phyloP scores from a whole-genome alignment of 2,113 vertebrate genomes.

The Eurystomus gularis region DNA sequence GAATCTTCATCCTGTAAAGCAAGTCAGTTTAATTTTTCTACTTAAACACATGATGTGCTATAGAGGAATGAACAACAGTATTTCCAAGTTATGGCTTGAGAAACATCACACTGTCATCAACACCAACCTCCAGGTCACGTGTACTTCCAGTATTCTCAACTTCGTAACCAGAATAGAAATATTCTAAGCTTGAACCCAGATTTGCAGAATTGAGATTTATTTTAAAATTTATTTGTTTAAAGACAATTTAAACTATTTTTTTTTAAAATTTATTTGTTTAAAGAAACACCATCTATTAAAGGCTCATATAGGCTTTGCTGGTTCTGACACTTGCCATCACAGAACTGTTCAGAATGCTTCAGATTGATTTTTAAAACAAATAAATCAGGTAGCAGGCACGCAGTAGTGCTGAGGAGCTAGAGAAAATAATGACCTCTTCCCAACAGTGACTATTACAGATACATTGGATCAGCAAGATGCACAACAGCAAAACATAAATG shows the following conservation, averaged over 20 bases:
- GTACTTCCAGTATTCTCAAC: too few relatives aligned
- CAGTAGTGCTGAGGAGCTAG: too few relatives aligned
- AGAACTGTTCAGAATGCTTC: not conserved
- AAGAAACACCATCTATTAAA: not conserved
- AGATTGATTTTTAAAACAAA: not conserved
- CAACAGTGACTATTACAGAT: not conserved
- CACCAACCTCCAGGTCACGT: too few relatives aligned
- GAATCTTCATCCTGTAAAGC: conserved; percentile 90
- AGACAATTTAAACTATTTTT: too few relatives aligned
- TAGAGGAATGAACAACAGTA: not conserved
- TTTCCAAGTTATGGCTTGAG: not conserved
- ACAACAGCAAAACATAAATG: not conserved
- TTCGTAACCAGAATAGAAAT: too few relatives aligned
- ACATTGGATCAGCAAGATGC: fast-evolving
- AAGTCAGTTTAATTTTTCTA: not conserved
- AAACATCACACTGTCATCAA: too few relatives aligned
- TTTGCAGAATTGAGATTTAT: not conserved
- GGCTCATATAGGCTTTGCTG: not conserved
- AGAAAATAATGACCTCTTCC: not conserved
- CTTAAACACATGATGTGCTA: not conserved
- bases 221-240: too few relatives aligned
- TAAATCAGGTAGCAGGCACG: not conserved
- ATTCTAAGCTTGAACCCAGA: too few relatives aligned
- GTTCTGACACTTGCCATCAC: fast-evolving
- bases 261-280: too few relatives aligned